A percentile compares a stretch with the other conserved stretches of the same genome.
Conservation (phyloP, 2,113 vertebrate species). For the Polypterus senegalus region DNA sequence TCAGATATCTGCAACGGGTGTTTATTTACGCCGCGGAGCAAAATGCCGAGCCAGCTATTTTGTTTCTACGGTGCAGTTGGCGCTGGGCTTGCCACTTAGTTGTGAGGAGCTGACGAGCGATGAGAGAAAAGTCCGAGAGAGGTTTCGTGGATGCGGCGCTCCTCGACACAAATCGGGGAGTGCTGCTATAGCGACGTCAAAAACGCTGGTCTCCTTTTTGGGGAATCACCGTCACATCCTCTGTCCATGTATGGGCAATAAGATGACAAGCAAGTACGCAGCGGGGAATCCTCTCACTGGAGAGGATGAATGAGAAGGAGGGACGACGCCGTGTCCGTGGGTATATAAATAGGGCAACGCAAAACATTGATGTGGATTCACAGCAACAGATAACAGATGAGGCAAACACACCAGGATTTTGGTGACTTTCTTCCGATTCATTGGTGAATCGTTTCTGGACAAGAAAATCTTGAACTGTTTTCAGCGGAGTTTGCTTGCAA, state of each 20-base stretch:
- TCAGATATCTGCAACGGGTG: no score
- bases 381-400: constrained; percentile 54
- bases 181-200: constrained; percentile 51
- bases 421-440: constrained; percentile 28
- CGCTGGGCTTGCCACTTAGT: no score
- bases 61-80: no score
- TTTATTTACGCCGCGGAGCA: no score
- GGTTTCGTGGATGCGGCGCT: no score
- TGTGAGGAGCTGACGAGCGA: no score
- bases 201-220: constrained; percentile 69
- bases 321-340: constrained; percentile 57
- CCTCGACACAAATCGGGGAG: no score
- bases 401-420: constrained; percentile 26
- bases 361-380: constrained; percentile 52
- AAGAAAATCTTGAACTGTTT: constrained; percentile 30
- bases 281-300: constrained; percentile 95
- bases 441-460: constrained; percentile 11
- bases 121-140: no score
- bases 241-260: constrained; percentile 94
- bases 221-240: constrained; percentile 88
- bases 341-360: constrained; percentile 71
- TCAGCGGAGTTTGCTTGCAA: constrained; percentile 20
- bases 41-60: no score
- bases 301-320: constrained; percentile 86
- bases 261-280: constrained; percentile 70